Base-by-base conservation (phyloP, 1,140 invertebrate genomes). In the Scaptomyza montana region DNA sequence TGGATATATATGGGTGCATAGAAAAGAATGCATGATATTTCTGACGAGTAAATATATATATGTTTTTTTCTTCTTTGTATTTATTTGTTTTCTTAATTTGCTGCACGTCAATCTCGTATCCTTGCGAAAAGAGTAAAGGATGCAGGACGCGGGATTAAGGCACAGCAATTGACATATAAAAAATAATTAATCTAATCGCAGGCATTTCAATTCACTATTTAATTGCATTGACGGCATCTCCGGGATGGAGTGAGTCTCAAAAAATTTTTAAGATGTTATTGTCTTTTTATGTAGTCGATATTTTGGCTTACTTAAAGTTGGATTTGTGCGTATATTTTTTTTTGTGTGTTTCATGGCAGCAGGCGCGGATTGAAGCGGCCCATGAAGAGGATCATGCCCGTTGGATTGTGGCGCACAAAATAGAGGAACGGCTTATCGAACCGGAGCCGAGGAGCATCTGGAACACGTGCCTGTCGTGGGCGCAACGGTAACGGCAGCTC, bases 371-470 rank as follows among this genome's bases (percentile, higher is more conserved):
- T 97, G 92, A 97, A 97, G 84, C 96, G 93, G 49, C 96, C 96
- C 93, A 97, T 96, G 84, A 96, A 96, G 41, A 97, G 92, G 78
- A 97, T 96, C 92, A 97, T 94, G 66, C 96, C 96, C 6, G 96
- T 96, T 2, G 96, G 97, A 92, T 97, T 97, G 89, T 97, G 97
- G 82, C 96, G 93, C 10, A 97, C 95, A 71, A 97, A 96, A 89
- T 96, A 97, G 4, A 97, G 92, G 93, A 97, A 97, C 1, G 97
- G 96, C 82, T 96, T 94, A 72, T 97, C 96, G 79, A 97, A 95
- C 78, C 96, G 94, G 70, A 97, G 93, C 82, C 96, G 93, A 2
- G 95, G 95, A 25, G 94, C 94, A 47, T 96, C 94, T 0, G 95
- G 94, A 0, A 95, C 80, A 47, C 96, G 93, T 0, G 95, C 95